Evolutionary conservation across 2,797 vertebrate genomes (phyloP).

Genomic region (Liparis tanakae): DNA sequence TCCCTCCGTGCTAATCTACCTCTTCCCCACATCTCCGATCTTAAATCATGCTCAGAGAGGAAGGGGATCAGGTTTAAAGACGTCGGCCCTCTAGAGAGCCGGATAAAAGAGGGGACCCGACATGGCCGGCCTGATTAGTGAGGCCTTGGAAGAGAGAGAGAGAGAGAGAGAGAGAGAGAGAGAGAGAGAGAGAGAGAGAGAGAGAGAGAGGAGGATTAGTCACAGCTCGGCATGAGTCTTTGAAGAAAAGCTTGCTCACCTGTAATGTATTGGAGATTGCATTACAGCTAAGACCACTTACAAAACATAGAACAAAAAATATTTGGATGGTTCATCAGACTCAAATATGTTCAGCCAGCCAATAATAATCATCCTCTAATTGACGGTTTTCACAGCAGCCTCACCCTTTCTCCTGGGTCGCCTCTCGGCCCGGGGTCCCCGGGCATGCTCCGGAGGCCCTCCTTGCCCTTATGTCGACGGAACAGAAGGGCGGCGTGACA

Average conservation of each 20-base stretch:
- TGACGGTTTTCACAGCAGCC: slow-evolving; percentile 40
- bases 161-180: too few species aligned
- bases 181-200: too few species aligned
- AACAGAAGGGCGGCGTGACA: slow-evolving; percentile 16
- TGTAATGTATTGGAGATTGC: slow-evolving; percentile 68
- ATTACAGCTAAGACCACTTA: slow-evolving; percentile 57
- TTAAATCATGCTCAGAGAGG: slow-evolving; percentile 58
- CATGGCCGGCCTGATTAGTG: slow-evolving; percentile 65
- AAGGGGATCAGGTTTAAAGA: slow-evolving; percentile 70
- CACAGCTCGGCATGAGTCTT: slow-evolving; percentile 60
- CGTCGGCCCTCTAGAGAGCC: slow-evolving; percentile 57
- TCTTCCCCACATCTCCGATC: slow-evolving; percentile 54
- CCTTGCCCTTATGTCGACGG: slow-evolving; percentile 75
- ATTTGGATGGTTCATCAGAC: slow-evolving; percentile 55
- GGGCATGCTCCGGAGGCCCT: slow-evolving; percentile 79
- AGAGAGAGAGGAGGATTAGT: slow-evolving; percentile 65
- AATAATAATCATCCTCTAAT: slow-evolving; percentile 27
- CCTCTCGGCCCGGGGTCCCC: slow-evolving; percentile 84
- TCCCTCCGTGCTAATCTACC: slow-evolving; percentile 45
- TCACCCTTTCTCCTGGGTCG: slow-evolving; percentile 85
- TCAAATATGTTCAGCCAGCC: slow-evolving; percentile 46
- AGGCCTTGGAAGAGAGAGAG: slow-evolving; percentile 44
- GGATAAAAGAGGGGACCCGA: slow-evolving; percentile 59
- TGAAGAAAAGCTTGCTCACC: slow-evolving; percentile 70
- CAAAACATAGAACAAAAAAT: slow-evolving; percentile 55